Evolutionary conservation across 1,140 invertebrate species (phyloP), one percentile per base, ranked within the genome.

Genomic region (Macrocentrus cingulum): DNA sequence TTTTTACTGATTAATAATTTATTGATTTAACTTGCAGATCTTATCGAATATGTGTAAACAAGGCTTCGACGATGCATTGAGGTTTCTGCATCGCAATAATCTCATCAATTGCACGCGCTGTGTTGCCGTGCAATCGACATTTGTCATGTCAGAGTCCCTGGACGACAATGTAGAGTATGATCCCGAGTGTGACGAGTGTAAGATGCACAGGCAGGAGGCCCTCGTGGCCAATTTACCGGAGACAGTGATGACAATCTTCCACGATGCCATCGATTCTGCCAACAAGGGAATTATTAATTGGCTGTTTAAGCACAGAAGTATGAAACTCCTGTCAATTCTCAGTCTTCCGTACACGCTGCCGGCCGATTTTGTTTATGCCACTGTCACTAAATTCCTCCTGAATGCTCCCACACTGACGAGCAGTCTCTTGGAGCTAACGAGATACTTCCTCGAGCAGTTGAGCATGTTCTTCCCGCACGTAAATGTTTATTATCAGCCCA

Each of bases 11-110:
- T n/a, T n/a, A n/a, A n/a, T n/a, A n/a, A n/a, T n/a, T 29, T 29
- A 5, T 29, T 29, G 4, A 5, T 29, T 29, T 29, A 5, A 29
- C 69, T 58, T 77, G 19, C 57, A 84, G 83, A 71, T 84, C 57
- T 77, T 94, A 15, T 94, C 92, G 57, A 92, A 93, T 66, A 97
- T 99, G 87, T 98, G 96, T 74, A 92, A 96, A 68, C 95, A 98
- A 81, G 97, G 95, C 15, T 99, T 98, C 74, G 94, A 98, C 66
- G 97, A 99, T 79, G 93, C 95, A 0, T 81, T 98, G 0, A 84
- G 90, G 52, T 99, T 96, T 80, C 80, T 99, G 44, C 93, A 96
- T 63, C 86, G 89, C 58, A 96, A 97, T 73, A 95, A 94, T 76
- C 79, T 95, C 48, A 92, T 95, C 53, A 91, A 87, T 61, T 95